Conservation (phyloP, 30 jellyfish, hydroid and myxozoan genomes). For the Sanderia malayensis region DNA sequence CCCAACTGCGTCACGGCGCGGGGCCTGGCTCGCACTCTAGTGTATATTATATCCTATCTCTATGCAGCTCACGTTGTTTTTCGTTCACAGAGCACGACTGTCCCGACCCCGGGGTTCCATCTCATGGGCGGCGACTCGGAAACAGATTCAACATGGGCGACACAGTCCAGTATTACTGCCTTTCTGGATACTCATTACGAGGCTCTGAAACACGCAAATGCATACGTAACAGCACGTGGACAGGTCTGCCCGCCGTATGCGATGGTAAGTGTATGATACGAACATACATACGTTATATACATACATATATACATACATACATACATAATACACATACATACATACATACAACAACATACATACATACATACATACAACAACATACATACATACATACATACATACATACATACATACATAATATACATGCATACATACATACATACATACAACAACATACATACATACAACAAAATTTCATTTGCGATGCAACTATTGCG, state of each 20-base stretch:
- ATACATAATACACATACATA: too few relatives aligned
- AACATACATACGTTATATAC: too few relatives aligned
- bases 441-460: too few relatives aligned
- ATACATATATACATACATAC: too few relatives aligned
- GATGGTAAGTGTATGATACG: constrained; percentile 39
- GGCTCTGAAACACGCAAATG: constrained; percentile 46
- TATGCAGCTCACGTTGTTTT: not conserved
- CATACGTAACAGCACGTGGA: constrained; percentile 38
- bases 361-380: too few relatives aligned
- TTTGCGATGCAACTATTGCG: not conserved
- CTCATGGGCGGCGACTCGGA: constrained; percentile 33
- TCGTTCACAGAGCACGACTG: constrained; percentile 51
- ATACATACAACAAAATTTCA: not conserved
- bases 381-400: too few relatives aligned
- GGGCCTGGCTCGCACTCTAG: too few relatives aligned
- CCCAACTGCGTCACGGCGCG: too few relatives aligned
- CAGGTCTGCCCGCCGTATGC: constrained; percentile 51
- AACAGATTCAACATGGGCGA: constrained; percentile 32
- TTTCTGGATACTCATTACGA: constrained; percentile 10
- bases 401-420: too few relatives aligned
- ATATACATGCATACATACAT: too few relatives aligned
- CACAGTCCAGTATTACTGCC: constrained; percentile 29
- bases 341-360: too few relatives aligned
- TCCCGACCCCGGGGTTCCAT: constrained; percentile 52
- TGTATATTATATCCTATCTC: too few relatives aligned